Conservation (phyloP, 2,888 invertebrate species). For the Tribolium freemani region DNA sequence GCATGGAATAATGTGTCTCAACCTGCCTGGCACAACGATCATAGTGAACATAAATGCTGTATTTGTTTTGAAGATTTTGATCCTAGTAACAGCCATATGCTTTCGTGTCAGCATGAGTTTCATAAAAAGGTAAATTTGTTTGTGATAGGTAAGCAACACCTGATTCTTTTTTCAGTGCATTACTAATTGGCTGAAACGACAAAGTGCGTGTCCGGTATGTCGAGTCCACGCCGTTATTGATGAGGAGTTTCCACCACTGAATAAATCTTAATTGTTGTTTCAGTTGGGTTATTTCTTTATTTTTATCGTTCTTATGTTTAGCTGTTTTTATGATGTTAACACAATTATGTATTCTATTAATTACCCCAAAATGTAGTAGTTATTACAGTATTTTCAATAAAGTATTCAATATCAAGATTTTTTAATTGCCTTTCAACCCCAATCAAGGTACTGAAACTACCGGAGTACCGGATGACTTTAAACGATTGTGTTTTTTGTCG, state of each 20-base stretch:
- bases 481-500: too few relatives aligned
- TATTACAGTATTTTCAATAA: too few relatives aligned
- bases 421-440: too few relatives aligned
- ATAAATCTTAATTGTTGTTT: background rate
- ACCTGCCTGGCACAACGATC: constrained; percentile 24
- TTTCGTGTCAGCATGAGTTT: constrained; percentile 36
- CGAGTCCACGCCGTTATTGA: constrained; percentile 31
- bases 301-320: too few relatives aligned
- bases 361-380: too few relatives aligned
- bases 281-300: too few relatives aligned
- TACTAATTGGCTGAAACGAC: constrained; percentile 30
- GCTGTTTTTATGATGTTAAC: too few relatives aligned
- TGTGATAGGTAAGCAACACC: background rate
- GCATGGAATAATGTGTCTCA: constrained; percentile 7
- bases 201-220: constrained; percentile 34
- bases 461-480: too few relatives aligned
- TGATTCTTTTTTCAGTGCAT: constrained; percentile 34
- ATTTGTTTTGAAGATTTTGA: constrained; percentile 36
- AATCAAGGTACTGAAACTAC: too few relatives aligned
- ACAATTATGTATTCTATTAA: too few relatives aligned
- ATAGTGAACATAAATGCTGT: constrained; percentile 22
- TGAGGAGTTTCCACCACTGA: constrained; percentile 28
- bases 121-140: constrained; percentile 30
- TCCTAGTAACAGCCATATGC: constrained; percentile 4
- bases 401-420: too few relatives aligned